A percentile compares a stretch with the other conserved stretches of the same genome.
Evolutionary conservation across 2,113 vertebrate genomes (phyloP).

Genomic region (Grammomys surdaster): DNA sequence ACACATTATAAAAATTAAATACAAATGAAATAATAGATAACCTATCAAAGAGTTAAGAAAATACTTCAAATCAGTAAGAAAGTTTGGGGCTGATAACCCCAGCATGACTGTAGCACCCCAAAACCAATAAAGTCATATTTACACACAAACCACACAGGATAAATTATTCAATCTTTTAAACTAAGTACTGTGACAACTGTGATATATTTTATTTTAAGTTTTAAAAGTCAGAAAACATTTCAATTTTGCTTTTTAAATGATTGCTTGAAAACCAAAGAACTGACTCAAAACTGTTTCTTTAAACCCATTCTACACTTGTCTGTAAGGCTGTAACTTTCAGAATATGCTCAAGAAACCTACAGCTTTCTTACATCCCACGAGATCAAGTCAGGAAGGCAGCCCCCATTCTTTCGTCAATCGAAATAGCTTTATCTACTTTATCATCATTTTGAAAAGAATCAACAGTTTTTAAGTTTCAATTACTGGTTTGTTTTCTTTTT

Average conservation of each 20-base stretch:
- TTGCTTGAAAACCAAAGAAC: not conserved
- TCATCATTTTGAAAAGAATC: slow-evolving; percentile 38
- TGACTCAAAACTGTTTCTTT: not conserved
- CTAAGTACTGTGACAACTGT: not conserved
- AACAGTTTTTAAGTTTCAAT: slow-evolving; percentile 13
- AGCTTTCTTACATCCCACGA: not conserved
- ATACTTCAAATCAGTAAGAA: not conserved
- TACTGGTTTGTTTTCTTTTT: not conserved
- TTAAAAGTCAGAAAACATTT: not conserved
- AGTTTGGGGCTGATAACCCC: slow-evolving; percentile 38
- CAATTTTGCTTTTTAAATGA: not conserved
- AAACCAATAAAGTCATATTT: not conserved
- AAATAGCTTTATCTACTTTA: slow-evolving; percentile 32
- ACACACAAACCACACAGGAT: not conserved
- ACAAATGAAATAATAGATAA: slow-evolving; percentile 54
- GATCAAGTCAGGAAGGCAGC: not conserved
- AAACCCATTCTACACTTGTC: not conserved
- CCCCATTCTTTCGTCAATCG: not conserved
- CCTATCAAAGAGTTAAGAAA: not conserved
- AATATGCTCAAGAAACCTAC: not conserved
- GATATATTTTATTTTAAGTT: not conserved
- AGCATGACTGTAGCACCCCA: not conserved
- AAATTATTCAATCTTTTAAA: slow-evolving; percentile 39
- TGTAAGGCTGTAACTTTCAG: slow-evolving; percentile 28
- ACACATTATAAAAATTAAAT: slow-evolving; percentile 47